Evolutionary conservation across 2,888 invertebrate species (phyloP).

Genomic region (Zeuzera pyrina): DNA sequence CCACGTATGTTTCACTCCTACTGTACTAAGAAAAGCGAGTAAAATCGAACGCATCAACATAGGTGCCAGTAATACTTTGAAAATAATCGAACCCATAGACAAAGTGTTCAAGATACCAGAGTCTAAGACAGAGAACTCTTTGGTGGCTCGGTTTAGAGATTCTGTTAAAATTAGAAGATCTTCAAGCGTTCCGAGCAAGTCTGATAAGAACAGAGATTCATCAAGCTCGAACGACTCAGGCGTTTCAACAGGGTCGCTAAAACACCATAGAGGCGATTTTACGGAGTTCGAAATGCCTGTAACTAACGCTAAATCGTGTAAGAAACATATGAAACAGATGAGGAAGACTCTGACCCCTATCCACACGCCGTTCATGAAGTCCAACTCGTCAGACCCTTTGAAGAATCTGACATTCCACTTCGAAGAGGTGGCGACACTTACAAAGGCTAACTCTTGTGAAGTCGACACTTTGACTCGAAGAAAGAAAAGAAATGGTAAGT

Average conservation of each 20-base stretch:
- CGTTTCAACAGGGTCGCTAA: constrained; percentile 77
- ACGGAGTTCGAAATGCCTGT: constrained; percentile 73
- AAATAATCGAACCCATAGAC: constrained; percentile 34
- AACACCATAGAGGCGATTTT: constrained; percentile 75
- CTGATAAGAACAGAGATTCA: constrained; percentile 78
- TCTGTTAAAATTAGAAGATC: constrained; percentile 77
- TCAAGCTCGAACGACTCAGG: constrained; percentile 82
- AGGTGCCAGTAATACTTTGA: constrained; percentile 27
- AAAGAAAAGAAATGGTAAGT: constrained; percentile 54
- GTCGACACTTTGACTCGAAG: constrained; percentile 74
- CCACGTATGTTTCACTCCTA: constrained; percentile 55
- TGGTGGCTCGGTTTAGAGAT: constrained; percentile 61
- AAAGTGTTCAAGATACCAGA: constrained; percentile 55
- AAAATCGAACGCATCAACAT: constrained; percentile 55
- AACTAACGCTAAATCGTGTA: constrained; percentile 60
- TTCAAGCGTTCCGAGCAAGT: constrained; percentile 79
- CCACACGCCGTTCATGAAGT: constrained; percentile 74
- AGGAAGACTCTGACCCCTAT: constrained; percentile 53
- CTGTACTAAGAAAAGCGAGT: constrained; percentile 47
- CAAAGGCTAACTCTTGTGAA: constrained; percentile 76
- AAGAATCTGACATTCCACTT: constrained; percentile 77
- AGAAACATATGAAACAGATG: constrained; percentile 58
- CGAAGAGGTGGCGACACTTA: constrained; percentile 72
- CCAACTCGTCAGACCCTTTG: constrained; percentile 76
- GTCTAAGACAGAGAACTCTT: constrained; percentile 49